Evolutionary conservation across 2,888 invertebrate species (phyloP).

Genomic region (Gandaritis pyraliata): DNA sequence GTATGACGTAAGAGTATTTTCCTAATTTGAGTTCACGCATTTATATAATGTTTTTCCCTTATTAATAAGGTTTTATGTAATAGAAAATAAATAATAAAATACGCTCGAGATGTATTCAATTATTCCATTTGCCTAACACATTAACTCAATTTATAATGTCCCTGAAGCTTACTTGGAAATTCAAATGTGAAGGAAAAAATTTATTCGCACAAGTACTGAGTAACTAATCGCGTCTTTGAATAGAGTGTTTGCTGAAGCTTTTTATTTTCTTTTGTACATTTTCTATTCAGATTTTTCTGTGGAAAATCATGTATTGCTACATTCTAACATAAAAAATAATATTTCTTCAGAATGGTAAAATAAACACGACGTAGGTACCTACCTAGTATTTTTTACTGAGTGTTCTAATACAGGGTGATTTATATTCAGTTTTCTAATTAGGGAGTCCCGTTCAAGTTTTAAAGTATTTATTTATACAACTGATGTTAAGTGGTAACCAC

Average conservation of each 20-base stretch:
- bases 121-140: not conserved
- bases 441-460: too few species aligned
- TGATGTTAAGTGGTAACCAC: too few species aligned
- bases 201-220: not conserved
- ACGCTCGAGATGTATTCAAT: too few species aligned
- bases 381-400: not conserved
- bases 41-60: too few species aligned
- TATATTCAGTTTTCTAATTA: too few species aligned
- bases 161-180: conserved; percentile 6
- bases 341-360: not conserved
- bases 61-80: too few species aligned
- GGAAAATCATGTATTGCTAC: not conserved
- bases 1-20: too few species aligned
- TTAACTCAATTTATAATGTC: not conserved
- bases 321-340: not conserved
- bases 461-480: too few species aligned
- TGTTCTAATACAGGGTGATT: not conserved
- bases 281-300: conserved; percentile 6
- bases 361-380: too few species aligned
- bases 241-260: conserved; percentile 12
- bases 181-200: not conserved
- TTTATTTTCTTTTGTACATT: conserved; percentile 12
- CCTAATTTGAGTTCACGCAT: too few species aligned
- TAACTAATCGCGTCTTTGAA: conserved; percentile 7
- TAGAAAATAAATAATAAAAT: too few species aligned